Base-by-base conservation (phyloP, 2,113 vertebrate genomes). In the Myiopsitta monachus region DNA sequence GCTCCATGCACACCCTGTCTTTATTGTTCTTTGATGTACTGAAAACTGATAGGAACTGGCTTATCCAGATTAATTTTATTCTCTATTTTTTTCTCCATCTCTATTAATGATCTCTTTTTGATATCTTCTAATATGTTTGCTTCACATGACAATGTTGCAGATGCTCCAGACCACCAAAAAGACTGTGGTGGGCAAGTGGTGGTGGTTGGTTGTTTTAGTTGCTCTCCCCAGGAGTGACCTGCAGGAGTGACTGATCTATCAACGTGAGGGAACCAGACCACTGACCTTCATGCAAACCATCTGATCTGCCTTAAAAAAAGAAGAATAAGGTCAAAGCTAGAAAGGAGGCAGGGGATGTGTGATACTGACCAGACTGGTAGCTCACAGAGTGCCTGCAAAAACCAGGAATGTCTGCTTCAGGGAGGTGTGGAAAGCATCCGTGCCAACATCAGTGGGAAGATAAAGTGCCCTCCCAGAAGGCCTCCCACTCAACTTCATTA, bases 191-290 rank as follows among this genome's bases (percentile, higher is more conserved):
- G 51, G 36, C 77, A 66, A 57, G 24, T 70, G 43, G 47, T 94
- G 43, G 23, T 64, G 19, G 9, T 70, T 72, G 27, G 18, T 78
- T 14, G 2, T 52, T 95, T 87, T n/a, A 80, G 17, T 72, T 61
- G 27, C 39, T 82, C 39, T 96, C 11, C 39, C 5, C 38, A 47
- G 57, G 46, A 88, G 26, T 51, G 49, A 69, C 49, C 18, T 86
- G 27, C 15, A 24, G 46, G 59, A 90, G 44, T 39, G 33, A 62
- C 24, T 33, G 18, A 30, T 87, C 30, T 69, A 5, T 57, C 77
- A 73, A 5, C 12, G 1, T 63, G 36, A 44, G 52, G 18, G 55
- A 87, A 38, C 15, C 0, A 0, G 44, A 75, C 59, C 46, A 36
- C 72, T 59, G 61, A 55, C 33, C 61, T 93, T 94, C 59, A 41